These are phyloP conservation scores for Kryptopterus vitreolus DNA, from an alignment of 2,797 vertebrate species.

Conservation along the genomic window DNA sequence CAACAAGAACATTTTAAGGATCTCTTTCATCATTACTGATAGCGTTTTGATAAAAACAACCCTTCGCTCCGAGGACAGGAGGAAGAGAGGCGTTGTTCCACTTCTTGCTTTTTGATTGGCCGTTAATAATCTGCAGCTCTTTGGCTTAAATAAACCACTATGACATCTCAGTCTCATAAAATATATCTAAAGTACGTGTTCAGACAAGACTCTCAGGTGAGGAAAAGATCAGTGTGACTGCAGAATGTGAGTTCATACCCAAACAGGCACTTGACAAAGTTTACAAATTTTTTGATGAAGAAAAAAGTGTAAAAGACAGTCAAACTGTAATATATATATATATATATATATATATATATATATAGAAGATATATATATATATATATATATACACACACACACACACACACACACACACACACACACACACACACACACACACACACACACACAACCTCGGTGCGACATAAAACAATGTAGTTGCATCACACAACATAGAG, in stretches of 20 bases:
- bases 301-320: background rate
- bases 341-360: no score
- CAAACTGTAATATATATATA: no score
- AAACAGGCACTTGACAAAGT: background rate
- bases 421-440: no score
- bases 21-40: constrained; percentile 14
- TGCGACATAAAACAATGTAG: no score
- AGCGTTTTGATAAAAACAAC: background rate
- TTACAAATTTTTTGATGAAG: background rate
- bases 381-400: no score
- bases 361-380: no score
- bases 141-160: background rate
- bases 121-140: background rate
- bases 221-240: background rate
- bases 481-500: no score
- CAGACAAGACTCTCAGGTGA: background rate
- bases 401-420: no score
- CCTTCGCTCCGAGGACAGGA: background rate
- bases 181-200: background rate
- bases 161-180: background rate
- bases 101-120: constrained; percentile 30
- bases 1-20: background rate
- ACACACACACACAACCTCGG: no score
- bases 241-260: background rate
- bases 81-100: constrained; percentile 28